These are phyloP conservation scores for Cheilinus undulatus DNA, from an alignment of 2,113 vertebrate genomes.

Conservation along the genomic window DNA sequence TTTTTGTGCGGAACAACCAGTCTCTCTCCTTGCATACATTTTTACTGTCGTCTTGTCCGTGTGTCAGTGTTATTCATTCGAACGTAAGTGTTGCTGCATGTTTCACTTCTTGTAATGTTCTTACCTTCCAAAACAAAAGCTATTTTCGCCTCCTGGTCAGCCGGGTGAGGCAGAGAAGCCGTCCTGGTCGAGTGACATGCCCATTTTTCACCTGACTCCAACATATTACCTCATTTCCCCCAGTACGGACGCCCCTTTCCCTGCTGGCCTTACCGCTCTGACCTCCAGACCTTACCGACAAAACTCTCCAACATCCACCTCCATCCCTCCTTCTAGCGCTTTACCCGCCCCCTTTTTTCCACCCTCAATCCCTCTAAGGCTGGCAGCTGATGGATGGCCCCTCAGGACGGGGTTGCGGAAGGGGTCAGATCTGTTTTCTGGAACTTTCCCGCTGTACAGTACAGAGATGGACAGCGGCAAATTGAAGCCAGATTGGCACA, in stretches of 20 bases:
- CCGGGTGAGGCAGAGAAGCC: constrained; percentile 15
- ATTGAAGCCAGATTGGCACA: constrained; percentile 47
- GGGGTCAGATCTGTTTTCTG: constrained; percentile 55
- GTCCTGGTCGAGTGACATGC: constrained; percentile 33
- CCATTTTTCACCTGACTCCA: constrained; percentile 73
- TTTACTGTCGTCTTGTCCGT: background rate
- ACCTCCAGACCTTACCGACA: constrained; percentile 57
- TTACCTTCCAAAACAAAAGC: constrained; percentile 15
- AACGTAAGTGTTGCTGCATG: background rate
- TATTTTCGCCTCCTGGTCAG: constrained; percentile 29
- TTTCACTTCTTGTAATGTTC: background rate
- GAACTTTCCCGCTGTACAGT: constrained; percentile 38
- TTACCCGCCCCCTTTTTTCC: constrained; percentile 32
- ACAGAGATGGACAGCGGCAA: constrained; percentile 13
- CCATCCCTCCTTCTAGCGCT: constrained; percentile 51
- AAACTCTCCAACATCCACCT: constrained; percentile 41
- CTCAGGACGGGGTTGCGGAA: constrained; percentile 48
- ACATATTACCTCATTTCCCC: constrained; percentile 67
- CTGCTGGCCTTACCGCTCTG: constrained; percentile 38
- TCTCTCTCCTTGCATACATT: too few relatives aligned
- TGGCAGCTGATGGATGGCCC: constrained; percentile 69
- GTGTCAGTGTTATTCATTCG: too few relatives aligned
- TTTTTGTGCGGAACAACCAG: background rate
- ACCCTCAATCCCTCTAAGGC: constrained; percentile 35
- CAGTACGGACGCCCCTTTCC: constrained; percentile 35